phyloP scores from a whole-genome alignment of 1,140 invertebrate genomes.

The Agrilus planipennis region DNA sequence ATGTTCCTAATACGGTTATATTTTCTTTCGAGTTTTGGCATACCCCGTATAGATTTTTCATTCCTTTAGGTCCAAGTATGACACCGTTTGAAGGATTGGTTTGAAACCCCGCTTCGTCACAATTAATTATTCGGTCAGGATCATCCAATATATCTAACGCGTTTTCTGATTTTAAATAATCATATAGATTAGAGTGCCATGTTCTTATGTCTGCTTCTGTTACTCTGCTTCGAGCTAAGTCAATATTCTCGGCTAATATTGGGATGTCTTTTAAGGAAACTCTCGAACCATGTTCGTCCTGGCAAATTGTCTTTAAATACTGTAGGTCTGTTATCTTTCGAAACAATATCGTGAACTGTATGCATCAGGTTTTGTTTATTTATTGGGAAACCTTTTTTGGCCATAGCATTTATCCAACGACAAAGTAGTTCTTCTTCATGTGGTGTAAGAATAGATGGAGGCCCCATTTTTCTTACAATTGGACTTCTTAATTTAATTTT shows the following conservation, averaged over 20 bases:
- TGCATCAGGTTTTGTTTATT: constrained; percentile 5
- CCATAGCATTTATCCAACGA: constrained; percentile 6
- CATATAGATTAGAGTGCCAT: constrained; percentile 3
- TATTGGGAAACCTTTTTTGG: constrained; percentile 8
- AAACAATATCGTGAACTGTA: constrained; percentile 2
- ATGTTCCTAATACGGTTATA: constrained; percentile 10
- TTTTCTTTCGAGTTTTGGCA: constrained; percentile 19
- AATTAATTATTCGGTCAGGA: constrained; percentile 27
- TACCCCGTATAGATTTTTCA: constrained; percentile 28
- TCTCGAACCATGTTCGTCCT: constrained; percentile 9
- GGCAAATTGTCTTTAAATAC: constrained; percentile 10
- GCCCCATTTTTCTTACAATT: constrained; percentile 10
- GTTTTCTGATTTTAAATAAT: constrained; percentile 4
- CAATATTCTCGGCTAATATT: constrained; percentile 7
- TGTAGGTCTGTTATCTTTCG: constrained; percentile 4
- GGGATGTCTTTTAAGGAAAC: constrained; percentile 8
- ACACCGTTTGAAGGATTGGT: constrained; percentile 25
- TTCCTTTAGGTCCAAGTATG: constrained; percentile 25
- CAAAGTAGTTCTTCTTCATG: constrained; percentile 7
- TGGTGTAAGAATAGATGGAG: background rate
- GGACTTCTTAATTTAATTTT: constrained; percentile 7
- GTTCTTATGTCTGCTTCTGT: constrained; percentile 3
- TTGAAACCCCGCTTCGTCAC: constrained; percentile 31
- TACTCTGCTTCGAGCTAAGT: constrained; percentile 4
- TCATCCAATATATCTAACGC: constrained; percentile 10